These are phyloP conservation scores for Oreohelix idahoensis DNA, from an alignment of 1,140 invertebrate genomes.

Conservation along the genomic window DNA sequence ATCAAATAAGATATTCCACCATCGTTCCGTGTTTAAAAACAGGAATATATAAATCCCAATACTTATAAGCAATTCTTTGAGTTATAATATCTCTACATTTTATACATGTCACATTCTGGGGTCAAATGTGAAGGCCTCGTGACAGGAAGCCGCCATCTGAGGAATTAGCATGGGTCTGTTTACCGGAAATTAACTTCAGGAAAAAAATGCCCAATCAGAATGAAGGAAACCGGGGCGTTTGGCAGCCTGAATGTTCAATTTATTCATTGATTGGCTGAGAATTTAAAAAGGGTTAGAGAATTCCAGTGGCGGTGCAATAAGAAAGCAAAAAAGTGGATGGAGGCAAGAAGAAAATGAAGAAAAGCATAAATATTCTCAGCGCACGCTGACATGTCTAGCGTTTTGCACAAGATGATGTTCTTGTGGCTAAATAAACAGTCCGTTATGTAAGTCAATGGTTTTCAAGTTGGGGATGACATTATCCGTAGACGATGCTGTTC, in stretches of 20 bases:
- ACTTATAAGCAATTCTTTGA: neutral
- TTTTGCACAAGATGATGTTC: neutral
- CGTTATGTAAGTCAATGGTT: no score
- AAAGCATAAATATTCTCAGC: neutral
- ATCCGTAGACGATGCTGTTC: no score
- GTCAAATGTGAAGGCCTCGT: neutral
- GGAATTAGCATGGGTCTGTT: conserved; percentile 19
- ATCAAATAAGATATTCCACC: no score
- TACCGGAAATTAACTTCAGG: conserved; percentile 12
- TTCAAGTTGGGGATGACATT: no score
- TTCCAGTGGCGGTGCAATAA: neutral
- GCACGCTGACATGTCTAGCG: neutral
- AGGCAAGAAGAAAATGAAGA: neutral
- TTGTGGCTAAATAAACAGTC: no score
- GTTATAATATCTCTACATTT: neutral
- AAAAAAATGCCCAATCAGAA: conserved; percentile 12
- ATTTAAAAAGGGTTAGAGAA: neutral
- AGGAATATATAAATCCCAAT: no score
- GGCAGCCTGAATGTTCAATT: neutral
- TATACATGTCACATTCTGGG: neutral
- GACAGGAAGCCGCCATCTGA: conserved; percentile 1
- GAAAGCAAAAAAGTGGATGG: neutral
- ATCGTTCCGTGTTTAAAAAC: no score
- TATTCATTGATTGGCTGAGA: conserved; percentile 8
- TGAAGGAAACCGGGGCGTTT: neutral